These are phyloP conservation scores for Sesamia nonagrioides DNA, from an alignment of 1,140 invertebrate genomes.

Conservation along the genomic window DNA sequence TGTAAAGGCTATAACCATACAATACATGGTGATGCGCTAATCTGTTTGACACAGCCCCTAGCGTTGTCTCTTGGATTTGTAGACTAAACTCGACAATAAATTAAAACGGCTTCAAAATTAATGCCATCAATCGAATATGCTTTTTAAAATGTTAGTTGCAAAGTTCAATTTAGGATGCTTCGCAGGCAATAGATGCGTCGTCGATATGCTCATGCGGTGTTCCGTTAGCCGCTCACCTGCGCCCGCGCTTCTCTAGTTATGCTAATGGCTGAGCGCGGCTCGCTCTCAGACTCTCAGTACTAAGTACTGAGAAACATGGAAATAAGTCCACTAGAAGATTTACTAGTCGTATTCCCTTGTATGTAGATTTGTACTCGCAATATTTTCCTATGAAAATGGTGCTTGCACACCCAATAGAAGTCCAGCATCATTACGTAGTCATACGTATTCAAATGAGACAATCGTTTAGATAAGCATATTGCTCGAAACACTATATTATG, in stretches of 20 bases:
- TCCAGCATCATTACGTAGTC: conserved; percentile 31
- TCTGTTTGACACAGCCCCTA: conserved; percentile 70
- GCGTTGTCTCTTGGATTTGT: conserved; percentile 73
- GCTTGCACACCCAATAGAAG: conserved; percentile 38
- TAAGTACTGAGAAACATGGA: conserved; percentile 56
- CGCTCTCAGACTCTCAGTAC: conserved; percentile 59
- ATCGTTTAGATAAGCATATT: conserved; percentile 39
- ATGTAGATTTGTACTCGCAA: conserved; percentile 40
- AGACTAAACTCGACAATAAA: conserved; percentile 67
- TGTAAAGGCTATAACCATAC: conserved; percentile 70
- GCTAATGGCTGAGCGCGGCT: conserved; percentile 78
- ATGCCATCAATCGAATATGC: conserved; percentile 57
- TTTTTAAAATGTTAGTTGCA: conserved; percentile 62
- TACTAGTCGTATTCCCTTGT: conserved; percentile 49
- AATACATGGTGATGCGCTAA: conserved; percentile 77
- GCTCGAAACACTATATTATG: conserved; percentile 21
- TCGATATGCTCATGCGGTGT: conserved; percentile 69
- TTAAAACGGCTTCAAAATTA: conserved; percentile 59
- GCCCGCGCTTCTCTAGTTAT: conserved; percentile 84
- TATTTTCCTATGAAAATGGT: conserved; percentile 40
- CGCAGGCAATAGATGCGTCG: conserved; percentile 71
- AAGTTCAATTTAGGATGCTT: conserved; percentile 68
- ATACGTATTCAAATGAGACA: conserved; percentile 44
- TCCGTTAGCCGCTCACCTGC: conserved; percentile 84
- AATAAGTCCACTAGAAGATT: conserved; percentile 59